Evolutionary conservation across 2,888 invertebrate species (phyloP).

Genomic region (Dyspetes luteomarginatus): DNA sequence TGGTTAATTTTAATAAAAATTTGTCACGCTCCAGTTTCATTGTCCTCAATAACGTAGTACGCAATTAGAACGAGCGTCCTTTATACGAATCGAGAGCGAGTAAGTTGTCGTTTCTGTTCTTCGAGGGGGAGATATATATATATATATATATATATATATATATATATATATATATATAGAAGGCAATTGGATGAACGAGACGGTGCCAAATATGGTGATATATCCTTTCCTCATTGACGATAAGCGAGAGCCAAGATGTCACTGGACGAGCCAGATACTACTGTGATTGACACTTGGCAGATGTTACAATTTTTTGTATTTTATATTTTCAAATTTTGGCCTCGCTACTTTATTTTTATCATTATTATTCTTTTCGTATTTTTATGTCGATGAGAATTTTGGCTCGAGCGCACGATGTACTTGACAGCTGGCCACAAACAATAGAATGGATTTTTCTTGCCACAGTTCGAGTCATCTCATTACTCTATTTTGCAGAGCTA

Average conservation of each 20-base stretch:
- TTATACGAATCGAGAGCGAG: not conserved
- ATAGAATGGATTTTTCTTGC: constrained; percentile 44
- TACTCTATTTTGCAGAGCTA: not conserved
- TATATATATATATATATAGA: too few species aligned
- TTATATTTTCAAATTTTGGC: constrained; percentile 8
- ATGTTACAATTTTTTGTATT: not conserved
- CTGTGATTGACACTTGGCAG: not conserved
- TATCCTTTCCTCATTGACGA: not conserved
- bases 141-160: too few species aligned
- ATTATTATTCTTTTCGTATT: not conserved
- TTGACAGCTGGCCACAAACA: constrained; percentile 15
- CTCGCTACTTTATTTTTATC: not conserved
- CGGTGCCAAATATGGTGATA: constrained; percentile 28
- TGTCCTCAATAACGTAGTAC: not conserved
- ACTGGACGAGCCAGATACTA: too few species aligned
- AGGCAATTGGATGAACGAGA: not conserved
- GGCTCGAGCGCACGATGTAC: not conserved
- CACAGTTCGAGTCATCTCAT: constrained; percentile 17
- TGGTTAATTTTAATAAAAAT: not conserved
- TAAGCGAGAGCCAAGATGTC: too few species aligned
- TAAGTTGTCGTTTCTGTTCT: not conserved
- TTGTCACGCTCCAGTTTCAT: too few species aligned
- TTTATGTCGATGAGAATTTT: not conserved
- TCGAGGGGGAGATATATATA: too few species aligned
- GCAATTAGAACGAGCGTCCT: not conserved